Evolutionary conservation across 2,113 vertebrate genomes (phyloP), one percentile per base, ranked within the genome.

Genomic region (Montifringilla adamsi): DNA sequence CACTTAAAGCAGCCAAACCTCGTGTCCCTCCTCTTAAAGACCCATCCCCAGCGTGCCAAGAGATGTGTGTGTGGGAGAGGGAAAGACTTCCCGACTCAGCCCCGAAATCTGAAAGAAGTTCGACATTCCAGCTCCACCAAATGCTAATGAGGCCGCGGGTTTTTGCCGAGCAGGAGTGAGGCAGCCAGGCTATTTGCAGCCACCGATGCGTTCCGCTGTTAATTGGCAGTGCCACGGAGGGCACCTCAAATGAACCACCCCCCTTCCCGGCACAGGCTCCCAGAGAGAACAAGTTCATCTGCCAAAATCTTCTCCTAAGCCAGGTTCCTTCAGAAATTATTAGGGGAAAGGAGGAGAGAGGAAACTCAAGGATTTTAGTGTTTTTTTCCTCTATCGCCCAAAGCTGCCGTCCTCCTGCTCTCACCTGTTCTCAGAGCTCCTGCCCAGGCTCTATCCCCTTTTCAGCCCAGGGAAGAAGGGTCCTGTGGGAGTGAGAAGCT

Each of bases 111-210:
- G 50, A 88, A 84, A 93, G 44, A 82, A 93, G 78, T 91, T 67
- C 67, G 84, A 81, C 52, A 69, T 81, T 93, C 67, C 37, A 84
- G 84, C 79, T 26, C 20, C 73, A 37, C 16, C 94, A 85, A 92
- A 95, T 84, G 89, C 37, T 96, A 76, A 93, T 90, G 85, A 92
- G 80, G 77, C 79, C 24, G 17, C 11, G 41, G 73, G 78, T 84
- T 98, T 98, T 96, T 97, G 94, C 97, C 60, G 93, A 60, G 91
- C 89, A 50, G 94, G 93, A 97, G 96, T 93, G 96, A 96, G 83
- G 59, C 55, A 96, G 63, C 87, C 91, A 52, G 86, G 84, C 97
- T 87, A 81, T 97, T 98, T 96, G 94, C 94, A 94, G 91, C 44
- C 95, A 87, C 66, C 88, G 95, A 92, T 92, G 97, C 92, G 73